Evolutionary conservation across 2,888 invertebrate species (phyloP).

Genomic region (Dryobotodes eremita): DNA sequence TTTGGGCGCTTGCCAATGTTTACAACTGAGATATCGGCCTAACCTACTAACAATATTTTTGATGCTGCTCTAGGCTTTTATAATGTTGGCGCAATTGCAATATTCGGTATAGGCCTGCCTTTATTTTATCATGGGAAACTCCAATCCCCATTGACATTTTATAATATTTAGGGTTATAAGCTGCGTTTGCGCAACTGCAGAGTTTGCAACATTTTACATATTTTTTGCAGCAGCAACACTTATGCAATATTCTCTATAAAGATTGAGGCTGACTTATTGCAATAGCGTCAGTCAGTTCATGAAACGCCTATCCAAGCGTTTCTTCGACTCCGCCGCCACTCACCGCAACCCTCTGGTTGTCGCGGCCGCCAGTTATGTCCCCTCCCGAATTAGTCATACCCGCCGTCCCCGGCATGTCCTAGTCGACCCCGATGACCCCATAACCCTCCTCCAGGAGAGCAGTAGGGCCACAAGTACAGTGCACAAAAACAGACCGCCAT

Average conservation of each 20-base stretch:
- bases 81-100: neutral
- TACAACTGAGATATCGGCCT: slow-evolving; percentile 62
- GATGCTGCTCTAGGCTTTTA: neutral
- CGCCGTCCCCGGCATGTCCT: too few species aligned
- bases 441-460: too few species aligned
- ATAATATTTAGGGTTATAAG: neutral
- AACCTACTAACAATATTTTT: neutral
- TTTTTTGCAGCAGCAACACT: slow-evolving; percentile 16
- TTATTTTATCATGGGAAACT: neutral
- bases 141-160: neutral
- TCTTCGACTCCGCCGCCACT: too few species aligned
- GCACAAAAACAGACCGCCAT: too few species aligned
- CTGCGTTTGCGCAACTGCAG: slow-evolving; percentile 3
- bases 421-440: too few species aligned
- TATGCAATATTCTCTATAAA: neutral
- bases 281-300: too few species aligned
- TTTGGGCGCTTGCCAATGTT: slow-evolving; percentile 56
- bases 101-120: neutral
- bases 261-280: neutral
- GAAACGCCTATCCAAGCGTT: too few species aligned
- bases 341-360: too few species aligned
- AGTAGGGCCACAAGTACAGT: too few species aligned
- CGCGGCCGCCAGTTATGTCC: too few species aligned
- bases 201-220: neutral
- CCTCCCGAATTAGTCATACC: too few species aligned